These are phyloP conservation scores for Protonemura montana DNA, from an alignment of 2,888 invertebrate species.

Conservation along the genomic window DNA sequence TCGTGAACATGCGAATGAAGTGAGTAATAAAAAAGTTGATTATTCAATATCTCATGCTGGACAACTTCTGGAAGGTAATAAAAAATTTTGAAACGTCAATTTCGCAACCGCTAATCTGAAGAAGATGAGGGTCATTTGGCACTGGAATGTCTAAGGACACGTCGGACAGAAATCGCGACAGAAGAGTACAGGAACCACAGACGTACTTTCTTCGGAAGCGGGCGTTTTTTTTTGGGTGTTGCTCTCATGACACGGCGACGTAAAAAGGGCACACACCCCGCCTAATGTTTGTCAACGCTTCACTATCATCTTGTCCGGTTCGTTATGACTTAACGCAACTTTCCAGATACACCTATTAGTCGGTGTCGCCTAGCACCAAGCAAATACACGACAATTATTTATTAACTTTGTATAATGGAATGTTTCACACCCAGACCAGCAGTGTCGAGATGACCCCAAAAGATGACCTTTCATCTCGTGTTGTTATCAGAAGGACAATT, in stretches of 20 bases:
- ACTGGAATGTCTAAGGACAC: background rate
- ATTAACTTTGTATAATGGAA: constrained; percentile 1
- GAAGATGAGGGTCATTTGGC: background rate
- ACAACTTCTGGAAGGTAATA: background rate
- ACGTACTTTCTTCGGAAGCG: background rate
- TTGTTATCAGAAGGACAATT: background rate
- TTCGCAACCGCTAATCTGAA: background rate
- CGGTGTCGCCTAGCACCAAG: constrained; percentile 12
- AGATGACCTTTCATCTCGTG: constrained; percentile 7
- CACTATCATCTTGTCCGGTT: background rate
- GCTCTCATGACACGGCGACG: background rate
- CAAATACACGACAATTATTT: constrained; percentile 24
- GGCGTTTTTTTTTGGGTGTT: background rate
- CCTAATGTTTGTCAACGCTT: background rate
- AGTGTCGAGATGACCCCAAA: background rate
- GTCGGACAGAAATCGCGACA: background rate
- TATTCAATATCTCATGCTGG: background rate
- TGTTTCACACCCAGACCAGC: constrained; percentile 18
- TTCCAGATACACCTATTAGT: constrained; percentile 21
- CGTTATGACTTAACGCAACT: background rate
- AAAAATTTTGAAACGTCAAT: background rate
- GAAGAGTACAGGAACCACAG: background rate
- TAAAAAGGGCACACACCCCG: background rate
- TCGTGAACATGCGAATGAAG: background rate
- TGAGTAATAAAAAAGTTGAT: background rate